phyloP scores from a whole-genome alignment of 2,113 vertebrate genomes.

The Mola mola region DNA sequence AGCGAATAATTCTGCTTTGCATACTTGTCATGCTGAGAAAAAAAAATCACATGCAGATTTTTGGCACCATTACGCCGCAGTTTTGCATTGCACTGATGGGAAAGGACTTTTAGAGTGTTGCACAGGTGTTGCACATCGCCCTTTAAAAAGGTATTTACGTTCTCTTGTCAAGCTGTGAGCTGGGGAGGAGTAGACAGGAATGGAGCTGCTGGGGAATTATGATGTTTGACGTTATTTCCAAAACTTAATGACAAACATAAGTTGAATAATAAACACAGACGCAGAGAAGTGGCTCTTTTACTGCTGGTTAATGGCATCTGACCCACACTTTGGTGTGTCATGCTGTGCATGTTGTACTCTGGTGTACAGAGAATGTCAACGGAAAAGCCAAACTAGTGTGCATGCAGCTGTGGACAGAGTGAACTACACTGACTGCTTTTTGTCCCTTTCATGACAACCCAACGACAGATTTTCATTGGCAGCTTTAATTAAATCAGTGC shows the following conservation, averaged over 20 bases:
- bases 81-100: no score
- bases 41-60: no score
- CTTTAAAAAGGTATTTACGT: neutral
- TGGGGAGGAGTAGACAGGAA: slow-evolving; percentile 36
- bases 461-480: neutral
- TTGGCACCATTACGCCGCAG: no score
- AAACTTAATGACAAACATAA: slow-evolving; percentile 62
- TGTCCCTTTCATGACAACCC: neutral
- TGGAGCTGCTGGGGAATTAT: slow-evolving; percentile 65
- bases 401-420: no score
- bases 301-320: slow-evolving; percentile 56
- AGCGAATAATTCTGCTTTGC: no score
- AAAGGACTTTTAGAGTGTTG: no score
- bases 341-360: slow-evolving; percentile 23
- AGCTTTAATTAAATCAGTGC: neutral
- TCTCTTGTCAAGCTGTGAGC: slow-evolving; percentile 16
- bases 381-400: slow-evolving; percentile 9
- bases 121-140: neutral
- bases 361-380: slow-evolving; percentile 22
- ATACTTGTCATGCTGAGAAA: no score
- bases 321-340: slow-evolving; percentile 54
- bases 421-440: no score
- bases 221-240: slow-evolving; percentile 53
- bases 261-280: slow-evolving; percentile 45
- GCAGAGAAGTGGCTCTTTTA: slow-evolving; percentile 44